Evolutionary conservation across 2,888 invertebrate genomes (phyloP), one percentile per base, ranked within the genome.

Genomic region (Trachelus iudaicus): DNA sequence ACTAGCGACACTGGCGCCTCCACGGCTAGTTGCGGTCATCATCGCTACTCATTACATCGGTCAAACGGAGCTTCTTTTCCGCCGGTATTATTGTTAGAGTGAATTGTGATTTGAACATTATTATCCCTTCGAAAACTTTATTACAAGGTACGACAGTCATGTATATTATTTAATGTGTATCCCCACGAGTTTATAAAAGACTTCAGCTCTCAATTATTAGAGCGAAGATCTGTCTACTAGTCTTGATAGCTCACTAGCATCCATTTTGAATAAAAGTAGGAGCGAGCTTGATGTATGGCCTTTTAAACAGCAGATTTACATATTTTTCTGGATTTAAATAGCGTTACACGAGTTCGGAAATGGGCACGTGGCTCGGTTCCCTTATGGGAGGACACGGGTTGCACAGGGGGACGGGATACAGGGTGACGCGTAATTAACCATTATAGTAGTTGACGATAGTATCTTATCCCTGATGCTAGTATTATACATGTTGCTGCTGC

Each of bases 221-320:
- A 56, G 23, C 23, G 23, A 56, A 56, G 56, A 56, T 56, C 56
- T 56, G 23, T 56, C 56, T 56, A 56, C 56, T 23, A 56, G 23
- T 56, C 56, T 56, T 56, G 56, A 56, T 9, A 23, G 23, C 56
- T 56, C 56, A 23, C 11, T 35, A 15, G 11, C 35, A 73, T 73
- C 33, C 73, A 34, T 73, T 12, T 34, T 73, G 73, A 34, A 30
- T 76, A n/a, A 56, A 40, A 79, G 69, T 73, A 79, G 76, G 79
- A 78, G 77, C 68, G 77, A 82, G 82, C 78, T 82, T 87, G 85
- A 86, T 82, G 82, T 81, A 86, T 81, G 84, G 83, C 84, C 85
- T 83, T 85, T 87, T 87, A 85, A 87, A 84, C 81, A 85, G 23
- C 79, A 80, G 84, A 87, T 87, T 87, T 87, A 85, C 87, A 87